Evolutionary conservation across 1,140 invertebrate genomes (phyloP), one percentile per base, ranked within the genome.

Genomic region (Metopolophium dirhodum): DNA sequence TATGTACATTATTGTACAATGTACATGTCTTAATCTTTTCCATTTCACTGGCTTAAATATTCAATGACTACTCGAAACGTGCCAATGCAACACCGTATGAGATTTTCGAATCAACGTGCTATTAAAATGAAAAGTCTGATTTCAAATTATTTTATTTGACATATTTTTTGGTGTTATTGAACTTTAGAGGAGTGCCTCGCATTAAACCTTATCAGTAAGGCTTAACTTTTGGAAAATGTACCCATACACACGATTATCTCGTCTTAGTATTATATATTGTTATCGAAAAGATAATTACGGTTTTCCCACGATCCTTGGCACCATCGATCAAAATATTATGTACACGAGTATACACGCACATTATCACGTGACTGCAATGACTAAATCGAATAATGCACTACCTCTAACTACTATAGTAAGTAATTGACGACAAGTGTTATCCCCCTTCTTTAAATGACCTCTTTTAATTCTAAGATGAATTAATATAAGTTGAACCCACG

Each of bases 361-460:
- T 41, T 14, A 89, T 57, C 35, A 89, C 88, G 88, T 89, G 49
- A 89, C 88, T 41, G 35, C 20, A 57, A 89, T 57, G 8, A 89
- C 35, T 41, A 57, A 89, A 89, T 89, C 49, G 26, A 57, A 89
- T 37, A 54, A n/a, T 37, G n/a, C 45, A 87, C 61, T 77, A 77
- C 61, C 61, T 77, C 61, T 77, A n/a, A 77, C 30, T 35, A 23
- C 41, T 47, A 47, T 54, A 77, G 30, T 77, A n/a, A 77, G 47
- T 54, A 89, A 89, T 20, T 30, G 49, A 89, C n/a, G 87, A 89
- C 87, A 54, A 89, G 23, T 54, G 9, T 47, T 51, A 6, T 22
- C 8, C 51, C 88, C 51, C 49, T 35, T 89, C 88, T 89, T n/a
- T 37, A 23, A 57, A 89, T 35, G 88, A 57, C 88, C 88, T 89